These are phyloP conservation scores for Aurelia sp. DNA, from an alignment of 30 jellyfish, hydroid and myxozoan genomes.

Conservation along the genomic window DNA sequence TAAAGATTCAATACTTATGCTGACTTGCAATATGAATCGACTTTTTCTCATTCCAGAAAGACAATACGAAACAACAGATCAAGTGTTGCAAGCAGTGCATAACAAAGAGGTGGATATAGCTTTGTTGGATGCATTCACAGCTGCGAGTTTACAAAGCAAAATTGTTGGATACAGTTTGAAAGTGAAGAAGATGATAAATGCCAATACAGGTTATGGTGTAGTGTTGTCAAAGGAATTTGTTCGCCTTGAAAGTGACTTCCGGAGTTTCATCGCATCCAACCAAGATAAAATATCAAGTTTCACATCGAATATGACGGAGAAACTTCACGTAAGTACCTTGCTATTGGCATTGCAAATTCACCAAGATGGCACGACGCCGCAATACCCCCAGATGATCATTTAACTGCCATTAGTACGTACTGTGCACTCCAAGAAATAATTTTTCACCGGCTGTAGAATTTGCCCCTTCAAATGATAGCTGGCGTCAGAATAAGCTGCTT, in stretches of 20 bases:
- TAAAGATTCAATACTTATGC: too few species aligned
- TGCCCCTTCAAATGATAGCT: too few species aligned
- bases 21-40: too few species aligned
- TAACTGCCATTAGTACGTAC: too few species aligned
- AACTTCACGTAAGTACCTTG: slow-evolving; percentile 12
- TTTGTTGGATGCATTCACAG: slow-evolving; percentile 65
- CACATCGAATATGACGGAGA: slow-evolving; percentile 62
- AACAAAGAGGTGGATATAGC: slow-evolving; percentile 41
- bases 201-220: slow-evolving; percentile 59
- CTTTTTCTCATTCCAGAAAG: neutral
- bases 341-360: too few species aligned
- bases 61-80: slow-evolving; percentile 17
- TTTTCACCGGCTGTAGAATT: too few species aligned
- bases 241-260: slow-evolving; percentile 55
- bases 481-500: too few species aligned
- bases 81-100: slow-evolving; percentile 48
- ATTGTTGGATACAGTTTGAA: slow-evolving; percentile 19
- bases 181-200: slow-evolving; percentile 14
- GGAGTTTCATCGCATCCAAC: slow-evolving; percentile 55
- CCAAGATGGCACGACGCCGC: too few species aligned
- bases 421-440: too few species aligned
- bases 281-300: slow-evolving; percentile 32
- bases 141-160: slow-evolving; percentile 35
- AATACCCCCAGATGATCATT: too few species aligned
- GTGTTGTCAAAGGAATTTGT: slow-evolving; percentile 56